Evolutionary conservation across 1,140 invertebrate genomes (phyloP).

Genomic region (Drosophila orosa): DNA sequence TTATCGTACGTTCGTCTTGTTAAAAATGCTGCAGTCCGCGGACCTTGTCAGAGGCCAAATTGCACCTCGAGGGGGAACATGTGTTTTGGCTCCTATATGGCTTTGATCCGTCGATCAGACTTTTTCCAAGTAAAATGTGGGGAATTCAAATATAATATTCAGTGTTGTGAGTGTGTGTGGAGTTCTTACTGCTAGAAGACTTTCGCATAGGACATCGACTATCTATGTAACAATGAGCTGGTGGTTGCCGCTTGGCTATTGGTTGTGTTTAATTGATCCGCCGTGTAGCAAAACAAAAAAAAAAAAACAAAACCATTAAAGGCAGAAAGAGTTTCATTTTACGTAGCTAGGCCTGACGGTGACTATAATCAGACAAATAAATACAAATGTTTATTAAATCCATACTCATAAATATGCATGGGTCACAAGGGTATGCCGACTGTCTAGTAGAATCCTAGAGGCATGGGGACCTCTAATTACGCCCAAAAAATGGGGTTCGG

Average conservation of each 20-base stretch:
- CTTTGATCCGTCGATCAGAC: slow-evolving; percentile 7
- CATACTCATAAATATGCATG: slow-evolving; percentile 82
- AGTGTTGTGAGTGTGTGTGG: background rate
- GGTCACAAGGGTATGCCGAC: background rate
- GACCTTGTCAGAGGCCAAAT: slow-evolving; percentile 19
- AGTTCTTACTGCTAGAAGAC: background rate
- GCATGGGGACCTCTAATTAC: slow-evolving; percentile 61
- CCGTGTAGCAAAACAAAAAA: slow-evolving; percentile 9
- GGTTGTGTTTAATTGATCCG: slow-evolving; percentile 2
- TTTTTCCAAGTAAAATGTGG: background rate
- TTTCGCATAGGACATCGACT: background rate
- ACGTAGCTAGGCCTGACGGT: background rate
- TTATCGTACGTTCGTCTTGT: slow-evolving; percentile 62
- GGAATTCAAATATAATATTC: background rate
- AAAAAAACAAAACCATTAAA: slow-evolving; percentile 17
- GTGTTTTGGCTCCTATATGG: slow-evolving; percentile 57
- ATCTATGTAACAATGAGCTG: background rate
- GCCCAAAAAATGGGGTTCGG: slow-evolving; percentile 18
- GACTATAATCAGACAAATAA: slow-evolving; percentile 33
- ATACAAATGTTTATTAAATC: slow-evolving; percentile 73
- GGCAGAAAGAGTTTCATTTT: background rate
- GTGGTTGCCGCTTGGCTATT: background rate
- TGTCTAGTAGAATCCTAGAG: slow-evolving; percentile 13
- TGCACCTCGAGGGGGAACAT: slow-evolving; percentile 45
- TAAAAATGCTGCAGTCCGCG: slow-evolving; percentile 1